These are phyloP conservation scores for Mohoua ochrocephala DNA, from an alignment of 2,113 vertebrate genomes.

Conservation along the genomic window DNA sequence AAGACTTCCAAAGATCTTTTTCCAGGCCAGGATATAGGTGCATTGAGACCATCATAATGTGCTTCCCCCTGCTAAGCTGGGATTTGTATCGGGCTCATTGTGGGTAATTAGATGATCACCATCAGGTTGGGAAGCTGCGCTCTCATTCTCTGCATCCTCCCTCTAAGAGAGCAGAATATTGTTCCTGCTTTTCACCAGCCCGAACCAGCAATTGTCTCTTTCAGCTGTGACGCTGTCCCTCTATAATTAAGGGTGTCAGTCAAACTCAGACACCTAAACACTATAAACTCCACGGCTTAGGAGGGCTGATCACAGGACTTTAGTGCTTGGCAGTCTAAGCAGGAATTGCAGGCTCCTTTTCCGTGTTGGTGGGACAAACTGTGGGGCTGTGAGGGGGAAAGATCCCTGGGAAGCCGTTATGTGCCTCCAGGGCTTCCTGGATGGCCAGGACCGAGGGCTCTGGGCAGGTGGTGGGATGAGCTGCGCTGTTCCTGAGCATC, in stretches of 20 bases:
- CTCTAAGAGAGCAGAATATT: background rate
- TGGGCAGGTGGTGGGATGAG: background rate
- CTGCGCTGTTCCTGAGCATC: background rate
- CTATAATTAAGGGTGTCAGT: constrained; percentile 53
- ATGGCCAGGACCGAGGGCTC: background rate
- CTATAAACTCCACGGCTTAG: background rate
- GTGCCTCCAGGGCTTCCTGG: background rate
- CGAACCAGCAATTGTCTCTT: background rate
- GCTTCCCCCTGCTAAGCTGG: background rate
- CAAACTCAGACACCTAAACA: constrained; percentile 1
- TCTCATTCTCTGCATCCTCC: background rate
- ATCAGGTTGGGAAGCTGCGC: background rate
- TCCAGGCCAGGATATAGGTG: background rate
- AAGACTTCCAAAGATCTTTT: background rate
- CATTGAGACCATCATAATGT: background rate
- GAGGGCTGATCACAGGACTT: background rate
- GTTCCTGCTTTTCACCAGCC: background rate
- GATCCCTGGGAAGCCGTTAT: accelerated
- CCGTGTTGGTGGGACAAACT: background rate
- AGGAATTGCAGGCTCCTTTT: background rate
- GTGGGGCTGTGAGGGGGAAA: background rate
- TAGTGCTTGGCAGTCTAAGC: background rate
- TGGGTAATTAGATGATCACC: constrained; percentile 35
- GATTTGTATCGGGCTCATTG: background rate
- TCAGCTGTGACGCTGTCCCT: background rate